Evolutionary conservation across 2,113 vertebrate species (phyloP).

Genomic region (Solenodon paradoxus): DNA sequence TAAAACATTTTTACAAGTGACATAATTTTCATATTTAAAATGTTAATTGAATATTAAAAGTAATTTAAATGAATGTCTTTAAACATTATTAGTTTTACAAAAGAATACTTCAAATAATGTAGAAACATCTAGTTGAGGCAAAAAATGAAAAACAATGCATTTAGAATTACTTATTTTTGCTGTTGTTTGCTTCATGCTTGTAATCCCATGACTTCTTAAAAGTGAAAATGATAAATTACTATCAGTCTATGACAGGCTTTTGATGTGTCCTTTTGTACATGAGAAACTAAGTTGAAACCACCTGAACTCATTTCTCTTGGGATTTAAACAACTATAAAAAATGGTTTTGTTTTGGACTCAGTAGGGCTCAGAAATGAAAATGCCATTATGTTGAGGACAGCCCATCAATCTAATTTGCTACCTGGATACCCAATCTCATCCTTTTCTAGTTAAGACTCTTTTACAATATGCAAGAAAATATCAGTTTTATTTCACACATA

Average conservation of each 20-base stretch:
- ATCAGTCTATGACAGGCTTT: conserved; percentile 79
- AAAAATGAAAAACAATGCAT: conserved; percentile 37
- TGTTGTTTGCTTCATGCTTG: conserved; percentile 54
- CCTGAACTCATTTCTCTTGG: conserved; percentile 84
- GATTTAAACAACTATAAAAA: conserved; percentile 86
- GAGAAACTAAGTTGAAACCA: conserved; percentile 80
- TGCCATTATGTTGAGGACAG: conserved; percentile 81
- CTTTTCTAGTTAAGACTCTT: conserved; percentile 63
- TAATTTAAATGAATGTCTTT: neutral
- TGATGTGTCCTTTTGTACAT: conserved; percentile 80
- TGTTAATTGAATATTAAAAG: conserved; percentile 2
- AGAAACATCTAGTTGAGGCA: neutral
- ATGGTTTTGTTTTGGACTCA: conserved; percentile 85
- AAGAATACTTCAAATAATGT: conserved; percentile 38
- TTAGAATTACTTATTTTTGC: conserved; percentile 30
- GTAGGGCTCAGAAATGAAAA: conserved; percentile 87
- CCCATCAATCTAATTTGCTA: conserved; percentile 87
- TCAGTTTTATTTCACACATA: conserved; percentile 44
- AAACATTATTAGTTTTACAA: conserved; percentile 42
- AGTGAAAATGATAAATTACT: conserved; percentile 82
- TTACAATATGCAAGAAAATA: conserved; percentile 58
- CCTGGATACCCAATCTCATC: conserved; percentile 67
- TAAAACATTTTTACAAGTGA: neutral
- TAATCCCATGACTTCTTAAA: conserved; percentile 76
- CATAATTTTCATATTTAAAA: neutral